These are phyloP conservation scores for Heliothis peltigera DNA, from an alignment of 2,888 invertebrate species.

Conservation along the genomic window DNA sequence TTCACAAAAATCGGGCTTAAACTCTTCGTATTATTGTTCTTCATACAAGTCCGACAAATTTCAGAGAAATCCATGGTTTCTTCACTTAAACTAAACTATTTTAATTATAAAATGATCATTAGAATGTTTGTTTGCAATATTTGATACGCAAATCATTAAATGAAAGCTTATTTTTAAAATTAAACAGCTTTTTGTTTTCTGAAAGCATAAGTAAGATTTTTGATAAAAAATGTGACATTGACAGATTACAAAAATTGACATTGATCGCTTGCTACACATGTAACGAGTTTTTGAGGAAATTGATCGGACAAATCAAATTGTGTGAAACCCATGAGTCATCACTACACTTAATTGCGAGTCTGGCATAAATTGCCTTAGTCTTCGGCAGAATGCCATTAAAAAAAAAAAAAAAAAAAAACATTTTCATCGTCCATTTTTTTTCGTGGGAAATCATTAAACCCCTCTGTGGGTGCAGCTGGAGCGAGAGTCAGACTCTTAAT, in stretches of 20 bases:
- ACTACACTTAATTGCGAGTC: no score
- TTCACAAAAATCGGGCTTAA: constrained; percentile 38
- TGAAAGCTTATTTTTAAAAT: not conserved
- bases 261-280: not conserved
- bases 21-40: not conserved
- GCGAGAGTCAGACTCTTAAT: no score
- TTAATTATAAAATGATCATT: not conserved
- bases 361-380: no score
- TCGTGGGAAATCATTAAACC: no score
- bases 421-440: no score
- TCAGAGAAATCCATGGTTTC: constrained; percentile 42
- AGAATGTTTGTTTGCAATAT: not conserved
- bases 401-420: no score
- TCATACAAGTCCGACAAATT: constrained; percentile 44
- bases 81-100: constrained; percentile 13
- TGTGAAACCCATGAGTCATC: no score
- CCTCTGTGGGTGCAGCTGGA: no score
- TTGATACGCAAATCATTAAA: not conserved
- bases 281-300: no score
- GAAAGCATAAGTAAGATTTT: not conserved
- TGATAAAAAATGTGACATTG: constrained; percentile 1
- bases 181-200: not conserved
- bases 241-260: not conserved
- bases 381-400: no score
- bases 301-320: no score